These are phyloP conservation scores for Aspidapion aeneum DNA, from an alignment of 2,888 invertebrate species.

Conservation along the genomic window DNA sequence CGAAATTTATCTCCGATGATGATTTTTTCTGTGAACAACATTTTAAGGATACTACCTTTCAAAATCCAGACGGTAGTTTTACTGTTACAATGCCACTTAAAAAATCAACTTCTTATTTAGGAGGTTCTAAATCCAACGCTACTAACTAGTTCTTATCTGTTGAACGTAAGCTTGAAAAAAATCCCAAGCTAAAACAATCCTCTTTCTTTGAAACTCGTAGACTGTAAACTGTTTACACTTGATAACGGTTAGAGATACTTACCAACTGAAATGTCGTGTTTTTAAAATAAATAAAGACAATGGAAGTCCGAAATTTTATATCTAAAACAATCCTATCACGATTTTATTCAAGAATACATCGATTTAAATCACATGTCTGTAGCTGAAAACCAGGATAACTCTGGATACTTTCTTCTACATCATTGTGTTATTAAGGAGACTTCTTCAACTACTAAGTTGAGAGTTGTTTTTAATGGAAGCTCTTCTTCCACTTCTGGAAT, in stretches of 20 bases:
- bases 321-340: conserved; percentile 16
- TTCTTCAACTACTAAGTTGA: conserved; percentile 10
- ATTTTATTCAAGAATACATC: conserved; percentile 22
- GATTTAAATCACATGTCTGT: conserved; percentile 20
- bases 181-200: conserved; percentile 10
- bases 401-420: conserved; percentile 11
- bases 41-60: conserved; percentile 13
- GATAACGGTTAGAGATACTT: no score
- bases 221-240: no score
- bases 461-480: conserved; percentile 14
- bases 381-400: conserved; percentile 4
- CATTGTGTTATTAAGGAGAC: conserved; percentile 14
- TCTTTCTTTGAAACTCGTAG: no score
- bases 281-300: no score
- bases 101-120: conserved; percentile 15
- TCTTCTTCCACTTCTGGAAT: conserved; percentile 1
- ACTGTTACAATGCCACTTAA: conserved; percentile 20
- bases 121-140: conserved; percentile 21
- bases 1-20: conserved; percentile 12
- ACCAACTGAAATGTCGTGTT: no score
- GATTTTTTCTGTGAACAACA: conserved; percentile 21
- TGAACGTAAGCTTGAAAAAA: conserved; percentile 24
- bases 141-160: conserved; percentile 21
- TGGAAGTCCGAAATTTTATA: no score
- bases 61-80: conserved; percentile 15